These are phyloP conservation scores for Lampris incognitus DNA, from an alignment of 2,113 vertebrate species.

Conservation along the genomic window DNA sequence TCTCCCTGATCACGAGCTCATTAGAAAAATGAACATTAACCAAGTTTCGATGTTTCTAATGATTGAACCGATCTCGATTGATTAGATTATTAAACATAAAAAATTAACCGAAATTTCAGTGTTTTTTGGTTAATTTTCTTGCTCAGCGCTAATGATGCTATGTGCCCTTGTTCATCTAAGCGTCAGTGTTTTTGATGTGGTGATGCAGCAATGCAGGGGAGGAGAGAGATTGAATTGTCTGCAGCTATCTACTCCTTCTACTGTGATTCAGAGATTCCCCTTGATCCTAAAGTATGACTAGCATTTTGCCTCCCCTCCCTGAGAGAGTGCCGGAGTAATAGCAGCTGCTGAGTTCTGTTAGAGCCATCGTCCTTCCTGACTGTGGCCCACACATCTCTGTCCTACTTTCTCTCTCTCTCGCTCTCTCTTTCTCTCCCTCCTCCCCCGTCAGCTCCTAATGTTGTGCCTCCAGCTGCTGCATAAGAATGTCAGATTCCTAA, in stretches of 20 bases:
- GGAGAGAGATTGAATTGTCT: background rate
- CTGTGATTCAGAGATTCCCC: constrained; percentile 50
- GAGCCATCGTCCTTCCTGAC: constrained; percentile 64
- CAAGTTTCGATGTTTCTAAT: too few species aligned
- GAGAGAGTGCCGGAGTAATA: constrained; percentile 70
- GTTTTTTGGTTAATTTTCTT: too few species aligned
- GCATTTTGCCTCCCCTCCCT: constrained; percentile 63
- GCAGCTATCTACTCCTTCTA: background rate
- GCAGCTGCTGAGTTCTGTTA: constrained; percentile 76
- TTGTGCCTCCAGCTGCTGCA: constrained; percentile 38
- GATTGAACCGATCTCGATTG: too few species aligned
- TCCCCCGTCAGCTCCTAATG: constrained; percentile 41
- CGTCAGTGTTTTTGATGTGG: background rate
- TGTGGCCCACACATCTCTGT: constrained; percentile 73
- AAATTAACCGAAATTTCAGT: too few species aligned
- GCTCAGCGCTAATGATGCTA: too few species aligned
- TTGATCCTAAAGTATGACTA: constrained; percentile 64
- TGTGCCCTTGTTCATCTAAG: too few species aligned
- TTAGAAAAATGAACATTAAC: too few species aligned
- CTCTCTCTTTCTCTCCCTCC: background rate
- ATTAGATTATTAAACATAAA: too few species aligned
- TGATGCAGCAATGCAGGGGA: background rate
- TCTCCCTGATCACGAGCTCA: too few species aligned
- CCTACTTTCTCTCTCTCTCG: constrained; percentile 69
- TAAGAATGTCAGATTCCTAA: constrained; percentile 33